phyloP scores from a whole-genome alignment of 2,888 invertebrate species.

The Achlya flavicornis region DNA sequence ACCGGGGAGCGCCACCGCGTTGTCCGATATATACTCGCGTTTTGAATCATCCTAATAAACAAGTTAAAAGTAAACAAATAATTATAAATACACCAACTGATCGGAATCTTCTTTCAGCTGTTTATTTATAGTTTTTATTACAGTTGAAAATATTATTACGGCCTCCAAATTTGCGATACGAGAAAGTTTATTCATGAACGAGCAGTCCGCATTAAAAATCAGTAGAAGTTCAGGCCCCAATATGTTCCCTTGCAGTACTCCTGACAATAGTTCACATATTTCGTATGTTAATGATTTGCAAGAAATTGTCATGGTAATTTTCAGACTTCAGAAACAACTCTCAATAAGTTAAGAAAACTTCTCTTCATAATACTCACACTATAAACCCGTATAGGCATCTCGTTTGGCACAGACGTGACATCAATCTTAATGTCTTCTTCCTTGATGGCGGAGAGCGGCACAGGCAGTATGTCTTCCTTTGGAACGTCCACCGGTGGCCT shows the following conservation, averaged over 20 bases:
- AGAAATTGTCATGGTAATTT: too few species aligned
- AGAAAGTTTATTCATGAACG: background rate
- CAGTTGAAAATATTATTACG: too few species aligned
- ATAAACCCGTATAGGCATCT: conserved; percentile 60
- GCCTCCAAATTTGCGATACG: too few species aligned
- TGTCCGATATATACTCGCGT: conserved; percentile 88
- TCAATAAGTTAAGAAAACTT: background rate
- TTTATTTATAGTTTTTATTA: too few species aligned
- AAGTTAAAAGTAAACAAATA: too few species aligned
- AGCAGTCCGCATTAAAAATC: conserved; percentile 11
- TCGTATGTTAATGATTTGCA: too few species aligned
- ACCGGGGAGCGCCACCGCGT: conserved; percentile 91
- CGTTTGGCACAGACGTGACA: conserved; percentile 51
- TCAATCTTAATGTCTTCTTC: conserved; percentile 72
- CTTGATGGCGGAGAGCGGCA: conserved; percentile 72
- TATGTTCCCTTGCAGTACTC: background rate
- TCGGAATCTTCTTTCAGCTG: too few species aligned
- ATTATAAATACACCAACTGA: too few species aligned
- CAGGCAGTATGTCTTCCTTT: conserved; percentile 53
- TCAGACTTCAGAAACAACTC: background rate
- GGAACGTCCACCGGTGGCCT: conserved; percentile 31
- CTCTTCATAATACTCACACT: conserved; percentile 52
- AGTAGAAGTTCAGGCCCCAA: background rate
- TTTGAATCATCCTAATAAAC: conserved; percentile 79
- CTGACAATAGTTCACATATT: background rate